A percentile compares a stretch with the other conserved stretches of the same genome.
phyloP scores from a whole-genome alignment of 2,888 invertebrate genomes.

The Xanthia icteritia region DNA sequence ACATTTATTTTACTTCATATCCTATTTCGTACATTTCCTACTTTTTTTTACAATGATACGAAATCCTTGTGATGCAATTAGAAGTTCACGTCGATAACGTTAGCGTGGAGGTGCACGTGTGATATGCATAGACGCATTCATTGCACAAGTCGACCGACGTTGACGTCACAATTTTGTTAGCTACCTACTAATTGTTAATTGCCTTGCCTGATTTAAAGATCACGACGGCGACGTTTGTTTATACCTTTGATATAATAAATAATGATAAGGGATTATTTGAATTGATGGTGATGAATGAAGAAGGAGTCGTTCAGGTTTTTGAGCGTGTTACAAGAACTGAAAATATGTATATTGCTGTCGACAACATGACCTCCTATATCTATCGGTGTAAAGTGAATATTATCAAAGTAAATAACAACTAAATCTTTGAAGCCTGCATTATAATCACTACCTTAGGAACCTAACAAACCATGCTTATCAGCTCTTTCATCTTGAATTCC shows the following conservation, averaged over 20 bases:
- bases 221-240: constrained; percentile 6
- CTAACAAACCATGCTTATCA: background rate
- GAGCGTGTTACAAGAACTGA: background rate
- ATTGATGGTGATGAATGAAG: constrained; percentile 6
- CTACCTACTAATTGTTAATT: constrained; percentile 56
- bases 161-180: constrained; percentile 47
- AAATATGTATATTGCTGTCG: background rate
- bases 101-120: constrained; percentile 45
- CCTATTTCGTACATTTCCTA: constrained; percentile 21
- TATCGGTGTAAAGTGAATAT: background rate
- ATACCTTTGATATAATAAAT: background rate
- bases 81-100: constrained; percentile 42
- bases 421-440: background rate
- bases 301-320: background rate
- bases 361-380: too few relatives aligned
- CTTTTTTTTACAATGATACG: background rate
- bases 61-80: constrained; percentile 50
- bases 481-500: background rate
- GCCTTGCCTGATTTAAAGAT: constrained; percentile 55
- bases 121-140: constrained; percentile 39
- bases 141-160: constrained; percentile 46
- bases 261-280: constrained; percentile 13
- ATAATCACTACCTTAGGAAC: too few relatives aligned
- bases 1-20: constrained; percentile 14
- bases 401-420: background rate